Base-by-base conservation (phyloP, 2,797 vertebrate species). In the Molossus alvarezi region DNA sequence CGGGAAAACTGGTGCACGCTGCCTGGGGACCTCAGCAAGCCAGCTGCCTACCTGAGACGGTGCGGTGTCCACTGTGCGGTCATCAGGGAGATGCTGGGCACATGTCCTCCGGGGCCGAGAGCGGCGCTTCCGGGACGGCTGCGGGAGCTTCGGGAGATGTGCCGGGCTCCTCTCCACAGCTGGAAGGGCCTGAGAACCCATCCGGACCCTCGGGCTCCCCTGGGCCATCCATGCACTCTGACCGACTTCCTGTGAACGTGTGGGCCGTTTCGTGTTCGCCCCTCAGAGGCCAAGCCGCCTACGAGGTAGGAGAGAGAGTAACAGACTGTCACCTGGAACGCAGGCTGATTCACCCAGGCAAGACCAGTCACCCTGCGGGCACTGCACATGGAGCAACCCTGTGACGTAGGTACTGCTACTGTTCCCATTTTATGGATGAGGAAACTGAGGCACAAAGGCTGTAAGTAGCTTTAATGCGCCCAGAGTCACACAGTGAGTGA, bases 81-180 rank as follows among this genome's bases (percentile, higher is more conserved):
- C 1, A 7, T 3, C 21, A 25, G 53, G 53, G 62, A 80, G 60
- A 17, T 2, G 33, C 18, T 15, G 57, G 51, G 12, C 25, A 9
- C 2, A 21, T 3, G 55, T 6, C 17, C 45, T 1, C 7, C 0
- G 53, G 48, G 48, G 20, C 33, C 1, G 37, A 29, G 81, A 3
- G 48, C 1, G 1, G 48, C 48, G 0, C 23, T 57, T 21, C 3
- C 0, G 33, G 60, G 76, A 14, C 29, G 20, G 41, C 67, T 3
- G 10, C 10, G 58, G 29, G 11, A 65, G 15, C 4, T 4, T 0
- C 12, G 25, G 41, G 15, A 45, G 77, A 12, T 0, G 25, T 37
- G 48, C 20, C 23, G 48, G 9, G 37, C 13, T 18, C 4, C 1
- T 2, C 33, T 41, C 33, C n/a, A n/a, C 3, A 0, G 25, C 1